Base-by-base conservation (phyloP, 2,797 vertebrate species). In the Manis javanica region DNA sequence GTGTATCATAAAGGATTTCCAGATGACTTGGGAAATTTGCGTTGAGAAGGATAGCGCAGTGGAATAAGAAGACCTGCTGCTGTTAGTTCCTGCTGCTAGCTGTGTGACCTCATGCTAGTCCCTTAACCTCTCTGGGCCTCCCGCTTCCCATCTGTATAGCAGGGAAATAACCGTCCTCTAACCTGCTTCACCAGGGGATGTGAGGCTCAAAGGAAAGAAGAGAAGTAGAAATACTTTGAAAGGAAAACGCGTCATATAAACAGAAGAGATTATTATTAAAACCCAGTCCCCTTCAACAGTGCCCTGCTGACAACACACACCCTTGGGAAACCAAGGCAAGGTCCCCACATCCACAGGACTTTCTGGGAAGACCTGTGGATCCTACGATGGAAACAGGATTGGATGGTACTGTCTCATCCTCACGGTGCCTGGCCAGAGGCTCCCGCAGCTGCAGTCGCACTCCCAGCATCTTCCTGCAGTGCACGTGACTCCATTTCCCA, bases 161-260 rank as follows among this genome's bases (percentile, higher is more conserved):
- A 51, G 42, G 74, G 71, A 78, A 90, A 63, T 75, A 92, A 64
- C 59, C 21, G 66, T 91, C 42, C 37, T 96, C 61, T 51, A 64
- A 83, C 85, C 95, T 88, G 57, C 92, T 87, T 95, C 68, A 57
- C 83, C 13, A 53, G 71, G 83, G 61, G 81, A 37, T 16, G 15
- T 31, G 57, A 86, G 26, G 59, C 24, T 93, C 84, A 91, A 94
- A 95, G 81, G 90, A 64, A 61, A 96, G 42, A 66, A 59, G 29
- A 66, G 74, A 90, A 78, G 69, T 88, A 90, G 79, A 84, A 94
- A 74, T 49, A 49, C 81, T 95, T 96, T 96, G 87, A 95, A 92
- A 95, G 75, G 72, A 74, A 91, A 95, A 53, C 2, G 14, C 23
- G 29, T 77, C 71, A 16, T 64, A 78, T 66, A 85, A 88, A 94